Evolutionary conservation across 2,113 vertebrate species (phyloP), one percentile per base, ranked within the genome.

Genomic region (Microcebus griseorufus): DNA sequence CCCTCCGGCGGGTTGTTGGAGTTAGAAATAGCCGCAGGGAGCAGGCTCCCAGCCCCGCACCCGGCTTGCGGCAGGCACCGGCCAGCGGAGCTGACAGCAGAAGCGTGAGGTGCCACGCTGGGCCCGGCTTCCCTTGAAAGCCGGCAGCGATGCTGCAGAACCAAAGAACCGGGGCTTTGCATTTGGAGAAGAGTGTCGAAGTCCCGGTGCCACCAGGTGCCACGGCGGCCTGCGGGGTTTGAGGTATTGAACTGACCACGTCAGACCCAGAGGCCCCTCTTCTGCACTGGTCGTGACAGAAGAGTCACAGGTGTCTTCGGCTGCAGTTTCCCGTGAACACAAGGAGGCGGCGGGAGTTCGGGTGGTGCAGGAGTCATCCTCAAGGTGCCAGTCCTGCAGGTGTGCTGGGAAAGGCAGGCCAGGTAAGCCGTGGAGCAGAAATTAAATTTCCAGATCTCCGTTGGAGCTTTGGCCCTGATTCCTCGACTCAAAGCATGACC

Each of bases 61-160:
- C 32, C 11, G 5, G 78, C 55, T 17, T 23, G 5, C 60, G 23
- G 55, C 76, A 53, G 32, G 5, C 55, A 14, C 23, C 18, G n/a
- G 55, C 10, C 34, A 34, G 11, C 5, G 11, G 3, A 55, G 76
- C 20, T 22, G 9, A 6, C 17, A 20, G n/a, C 48, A 51, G 75
- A 37, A 0, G 6, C 34, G 1, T 27, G n/a, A 17, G n/a, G 27
- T 1, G 22, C 55, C 55, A 1, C n/a, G 4, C 27, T 29, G 13
- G n/a, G 12, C 55, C 9, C n/a, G 34, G 75, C 48, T 78, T 60
- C 12, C 51, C 23, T 16, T 48, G 5, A 32, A 7, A 60, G 3
- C 23, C 23, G 5, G 2, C 6, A 9, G 8, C 27, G 55, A 60
- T 5, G n/a, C 39, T 5, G 27, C 6, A 29, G 79, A 42, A n/a